Conservation (phyloP, 2,797 vertebrate species). For the Esox lucius region DNA sequence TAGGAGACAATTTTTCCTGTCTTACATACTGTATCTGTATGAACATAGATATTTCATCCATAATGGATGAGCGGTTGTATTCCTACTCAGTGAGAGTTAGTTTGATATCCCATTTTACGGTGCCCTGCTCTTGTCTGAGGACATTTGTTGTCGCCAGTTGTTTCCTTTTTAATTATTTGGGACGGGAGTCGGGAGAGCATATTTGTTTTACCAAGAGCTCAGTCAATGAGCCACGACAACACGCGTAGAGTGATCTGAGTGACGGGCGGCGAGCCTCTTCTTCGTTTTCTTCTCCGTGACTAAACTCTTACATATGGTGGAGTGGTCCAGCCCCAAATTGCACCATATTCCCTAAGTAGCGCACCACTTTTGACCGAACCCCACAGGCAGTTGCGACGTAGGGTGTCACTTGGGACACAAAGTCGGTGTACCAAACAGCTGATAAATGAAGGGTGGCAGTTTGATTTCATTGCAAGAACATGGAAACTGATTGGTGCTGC, state of each 20-base stretch:
- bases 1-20: background rate
- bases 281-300: conserved; percentile 74
- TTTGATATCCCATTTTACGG: conserved; percentile 41
- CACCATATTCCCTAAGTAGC: background rate
- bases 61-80: background rate
- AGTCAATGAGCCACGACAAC: conserved; percentile 49
- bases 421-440: conserved; percentile 51
- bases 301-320: conserved; percentile 67
- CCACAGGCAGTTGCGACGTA: background rate
- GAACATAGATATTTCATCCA: background rate
- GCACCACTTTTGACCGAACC: background rate
- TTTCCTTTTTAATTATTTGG: conserved; percentile 73
- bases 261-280: conserved; percentile 19
- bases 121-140: conserved; percentile 61
- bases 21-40: background rate
- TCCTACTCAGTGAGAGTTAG: background rate
- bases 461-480: conserved; percentile 61
- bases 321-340: background rate
- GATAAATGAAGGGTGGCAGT: conserved; percentile 74
- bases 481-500: conserved; percentile 61
- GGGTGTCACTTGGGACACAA: background rate
- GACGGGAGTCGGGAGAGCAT: conserved; percentile 41
- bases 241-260: conserved; percentile 13
- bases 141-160: conserved; percentile 53
- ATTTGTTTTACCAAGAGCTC: conserved; percentile 74